These are phyloP conservation scores for Eupeodes luniger DNA, from an alignment of 2,888 invertebrate genomes.

Conservation along the genomic window DNA sequence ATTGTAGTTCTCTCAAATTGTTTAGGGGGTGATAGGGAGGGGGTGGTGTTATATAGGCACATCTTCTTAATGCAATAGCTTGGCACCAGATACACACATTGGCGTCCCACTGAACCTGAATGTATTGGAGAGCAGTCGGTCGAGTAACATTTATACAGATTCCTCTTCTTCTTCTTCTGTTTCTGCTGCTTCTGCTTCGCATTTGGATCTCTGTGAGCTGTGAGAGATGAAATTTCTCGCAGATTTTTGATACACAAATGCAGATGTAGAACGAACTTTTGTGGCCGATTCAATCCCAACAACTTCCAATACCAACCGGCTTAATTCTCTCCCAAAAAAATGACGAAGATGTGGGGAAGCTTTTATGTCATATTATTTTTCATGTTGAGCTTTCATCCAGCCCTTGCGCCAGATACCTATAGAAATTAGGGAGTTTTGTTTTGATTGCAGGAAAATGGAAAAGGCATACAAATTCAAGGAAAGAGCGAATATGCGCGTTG, in stretches of 20 bases:
- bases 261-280: constrained; percentile 47
- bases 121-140: constrained; percentile 75
- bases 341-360: constrained; percentile 5
- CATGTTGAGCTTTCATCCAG: constrained; percentile 79
- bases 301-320: constrained; percentile 67
- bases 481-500: constrained; percentile 68
- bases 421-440: constrained; percentile 25
- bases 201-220: constrained; percentile 38
- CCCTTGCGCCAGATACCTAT: constrained; percentile 74
- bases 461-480: constrained; percentile 10
- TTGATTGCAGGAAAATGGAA: constrained; percentile 20
- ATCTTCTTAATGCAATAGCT: constrained; percentile 13
- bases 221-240: constrained; percentile 37
- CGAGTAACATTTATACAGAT: constrained; percentile 76
- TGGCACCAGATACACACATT: constrained; percentile 52
- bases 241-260: constrained; percentile 53
- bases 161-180: constrained; percentile 24
- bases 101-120: constrained; percentile 75
- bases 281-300: constrained; percentile 21
- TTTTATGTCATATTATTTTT: constrained; percentile 28
- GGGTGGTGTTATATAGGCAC: background rate
- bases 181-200: background rate
- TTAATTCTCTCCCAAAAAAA: constrained; percentile 12
- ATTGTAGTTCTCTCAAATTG: background rate
- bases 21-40: too few species aligned